phyloP scores from a whole-genome alignment of 2,113 vertebrate genomes.

The Corydoras sp. region DNA sequence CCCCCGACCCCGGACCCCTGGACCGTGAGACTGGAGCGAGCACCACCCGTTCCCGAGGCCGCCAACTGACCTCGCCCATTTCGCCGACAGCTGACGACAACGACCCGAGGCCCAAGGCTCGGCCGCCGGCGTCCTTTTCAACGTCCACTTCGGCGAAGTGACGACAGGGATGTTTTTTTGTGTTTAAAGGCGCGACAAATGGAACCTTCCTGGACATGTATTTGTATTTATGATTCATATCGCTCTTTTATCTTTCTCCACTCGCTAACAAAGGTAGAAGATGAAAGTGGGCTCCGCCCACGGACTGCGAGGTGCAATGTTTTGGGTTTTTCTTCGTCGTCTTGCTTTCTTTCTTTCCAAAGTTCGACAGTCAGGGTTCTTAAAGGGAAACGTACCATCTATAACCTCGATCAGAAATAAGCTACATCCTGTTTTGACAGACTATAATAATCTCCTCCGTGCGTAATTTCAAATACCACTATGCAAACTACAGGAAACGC shows the following conservation, averaged over 20 bases:
- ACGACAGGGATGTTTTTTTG: conserved; percentile 34
- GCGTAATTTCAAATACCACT: conserved; percentile 18
- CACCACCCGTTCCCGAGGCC: conserved; percentile 78
- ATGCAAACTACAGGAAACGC: conserved; percentile 28
- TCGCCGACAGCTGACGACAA: neutral
- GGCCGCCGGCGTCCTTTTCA: conserved; percentile 5
- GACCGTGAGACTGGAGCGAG: conserved; percentile 76
- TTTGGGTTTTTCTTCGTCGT: conserved; percentile 1
- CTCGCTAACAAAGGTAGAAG: conserved; percentile 37
- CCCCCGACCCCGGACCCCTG: conserved; percentile 77
- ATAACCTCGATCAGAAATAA: conserved; percentile 29
- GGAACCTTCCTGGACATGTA: conserved; percentile 26
- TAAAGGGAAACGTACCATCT: conserved; percentile 17
- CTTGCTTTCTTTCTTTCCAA: conserved; percentile 21
- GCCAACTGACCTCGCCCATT: conserved; percentile 68
- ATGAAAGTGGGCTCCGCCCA: conserved; percentile 30
- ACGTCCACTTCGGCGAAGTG: conserved; percentile 36
- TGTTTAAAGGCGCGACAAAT: conserved; percentile 17
- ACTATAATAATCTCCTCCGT: neutral
- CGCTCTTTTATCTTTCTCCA: conserved; percentile 31
- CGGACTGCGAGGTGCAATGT: conserved; percentile 43
- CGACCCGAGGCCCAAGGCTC: too few species aligned
- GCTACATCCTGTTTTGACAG: conserved; percentile 17
- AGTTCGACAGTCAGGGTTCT: conserved; percentile 33
- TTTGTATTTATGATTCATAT: conserved; percentile 37